Conservation (phyloP, 2,113 vertebrate genomes). For the Hippocampus guttulatus region DNA sequence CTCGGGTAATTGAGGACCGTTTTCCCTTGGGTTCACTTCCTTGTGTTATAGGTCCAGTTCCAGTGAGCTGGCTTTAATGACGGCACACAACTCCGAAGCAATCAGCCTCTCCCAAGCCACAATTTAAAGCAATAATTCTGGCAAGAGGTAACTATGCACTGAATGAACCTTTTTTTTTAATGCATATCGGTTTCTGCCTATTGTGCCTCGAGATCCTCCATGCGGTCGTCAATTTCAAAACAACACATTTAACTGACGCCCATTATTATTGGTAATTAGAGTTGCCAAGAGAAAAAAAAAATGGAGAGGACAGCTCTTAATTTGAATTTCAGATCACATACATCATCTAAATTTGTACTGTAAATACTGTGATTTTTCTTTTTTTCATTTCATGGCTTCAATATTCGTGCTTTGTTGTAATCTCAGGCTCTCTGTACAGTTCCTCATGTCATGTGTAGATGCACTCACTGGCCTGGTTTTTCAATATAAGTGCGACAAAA, state of each 20-base stretch:
- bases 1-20: not conserved
- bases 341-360: too few relatives aligned
- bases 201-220: not conserved
- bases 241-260: not conserved
- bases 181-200: not conserved
- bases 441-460: too few relatives aligned
- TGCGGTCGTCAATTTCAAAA: not conserved
- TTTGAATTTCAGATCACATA: too few relatives aligned
- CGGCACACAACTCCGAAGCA: not conserved
- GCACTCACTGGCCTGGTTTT: too few relatives aligned
- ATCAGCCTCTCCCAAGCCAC: not conserved
- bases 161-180: not conserved
- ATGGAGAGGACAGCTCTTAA: not conserved
- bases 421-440: too few relatives aligned
- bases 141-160: not conserved
- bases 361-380: too few relatives aligned
- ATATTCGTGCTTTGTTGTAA: too few relatives aligned
- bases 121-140: not conserved
- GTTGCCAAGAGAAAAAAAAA: not conserved
- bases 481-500: too few relatives aligned
- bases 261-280: not conserved
- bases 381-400: too few relatives aligned
- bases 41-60: slow-evolving; percentile 2
- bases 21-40: slow-evolving; percentile 4
- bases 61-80: slow-evolving; percentile 1